Evolutionary conservation across 2,113 vertebrate genomes (phyloP).

Genomic region (Alethe castanea): DNA sequence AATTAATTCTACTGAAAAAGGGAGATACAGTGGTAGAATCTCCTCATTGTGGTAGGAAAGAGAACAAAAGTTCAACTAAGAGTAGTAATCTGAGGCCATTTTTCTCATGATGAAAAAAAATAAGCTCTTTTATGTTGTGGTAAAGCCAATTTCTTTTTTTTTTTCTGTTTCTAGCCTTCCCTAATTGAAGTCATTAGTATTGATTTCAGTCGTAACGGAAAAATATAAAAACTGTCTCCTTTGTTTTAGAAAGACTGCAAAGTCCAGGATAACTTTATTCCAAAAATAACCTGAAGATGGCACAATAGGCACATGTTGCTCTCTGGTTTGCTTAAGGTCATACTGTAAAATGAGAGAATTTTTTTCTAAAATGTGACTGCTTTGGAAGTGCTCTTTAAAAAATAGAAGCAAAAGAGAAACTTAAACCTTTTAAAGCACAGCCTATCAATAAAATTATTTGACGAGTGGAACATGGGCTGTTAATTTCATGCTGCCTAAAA

Average conservation of each 20-base stretch:
- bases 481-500: slow-evolving; percentile 50
- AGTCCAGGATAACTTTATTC: slow-evolving; percentile 9
- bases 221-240: background rate
- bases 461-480: slow-evolving; percentile 19
- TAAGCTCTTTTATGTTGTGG: background rate
- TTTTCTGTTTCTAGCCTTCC: background rate
- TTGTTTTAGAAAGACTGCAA: background rate
- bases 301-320: slow-evolving; percentile 59
- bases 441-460: slow-evolving; percentile 56
- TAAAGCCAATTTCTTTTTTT: background rate
- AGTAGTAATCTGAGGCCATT: background rate
- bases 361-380: slow-evolving; percentile 44
- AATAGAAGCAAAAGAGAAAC: slow-evolving; percentile 52
- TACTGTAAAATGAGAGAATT: background rate
- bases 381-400: slow-evolving; percentile 49
- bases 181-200: background rate
- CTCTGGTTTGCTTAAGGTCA: background rate
- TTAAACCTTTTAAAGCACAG: slow-evolving; percentile 39
- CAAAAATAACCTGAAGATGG: slow-evolving; percentile 75
- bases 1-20: background rate
- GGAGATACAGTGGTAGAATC: background rate
- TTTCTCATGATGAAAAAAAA: background rate
- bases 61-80: background rate
- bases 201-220: background rate
- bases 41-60: background rate